Evolutionary conservation across 2,113 vertebrate genomes (phyloP), one percentile per base, ranked within the genome.

Genomic region (Antigone vipio): DNA sequence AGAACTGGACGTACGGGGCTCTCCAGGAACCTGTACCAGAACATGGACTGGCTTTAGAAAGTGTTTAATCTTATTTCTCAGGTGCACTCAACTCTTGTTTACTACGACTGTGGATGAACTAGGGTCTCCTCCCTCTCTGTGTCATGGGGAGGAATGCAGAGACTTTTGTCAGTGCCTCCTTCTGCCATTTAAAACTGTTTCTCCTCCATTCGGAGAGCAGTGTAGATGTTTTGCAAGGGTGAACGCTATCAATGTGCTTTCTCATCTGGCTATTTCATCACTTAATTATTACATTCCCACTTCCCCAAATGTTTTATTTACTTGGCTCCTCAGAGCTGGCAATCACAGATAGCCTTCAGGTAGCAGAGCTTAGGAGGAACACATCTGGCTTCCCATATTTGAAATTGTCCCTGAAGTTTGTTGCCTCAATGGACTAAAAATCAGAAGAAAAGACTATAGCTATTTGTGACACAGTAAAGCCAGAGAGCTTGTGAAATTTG

Each of bases 21-120:
- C 55, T 94, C 55, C 60, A 84, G 88, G 78, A 95, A 93, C 35
- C 13, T 1, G 0, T 35, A 72, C n/a, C 9, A 78, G 83, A 83
- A 56, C 47, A 45, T 6, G 19, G 24, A 6, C 56, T 88, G 52
- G 20, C 38, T 90, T 67, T 62, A 34, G 23, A 78, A 83, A 32
- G 29, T 55, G 18, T 20, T 32, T 85, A 38, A 34, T 59, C 20
- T 58, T 74, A 53, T 56, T 92, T 92, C 62, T n/a, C 30, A 67
- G 27, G 23, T 58, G 16, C 17, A 38, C 16, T 40, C 42, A 19
- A 6, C 26, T 27, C 52, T 44, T 93, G 24, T 78, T 93, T 80
- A 69, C 42, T 5, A 2, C 0, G 2, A 7, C 45, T 66, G 3
- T 0, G 1, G 38, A 32, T 42, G 29, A 84, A 53, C 1, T 1